A percentile compares a stretch with the other conserved stretches of the same genome.
phyloP scores from a whole-genome alignment of 2,797 vertebrate species.

The Schizopygopsis pylzovi region DNA sequence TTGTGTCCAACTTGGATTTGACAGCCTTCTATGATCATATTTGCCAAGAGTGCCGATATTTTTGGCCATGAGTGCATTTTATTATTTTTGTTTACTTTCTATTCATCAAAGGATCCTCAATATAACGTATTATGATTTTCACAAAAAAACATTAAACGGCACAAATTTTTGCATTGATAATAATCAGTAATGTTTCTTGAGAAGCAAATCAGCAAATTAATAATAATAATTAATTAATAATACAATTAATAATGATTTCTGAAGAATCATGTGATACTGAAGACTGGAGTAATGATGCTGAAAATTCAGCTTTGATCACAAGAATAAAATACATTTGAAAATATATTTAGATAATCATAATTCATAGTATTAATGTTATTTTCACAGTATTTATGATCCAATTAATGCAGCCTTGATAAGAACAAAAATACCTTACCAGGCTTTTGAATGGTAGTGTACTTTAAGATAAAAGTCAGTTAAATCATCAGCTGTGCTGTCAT shows the following conservation, averaged over 20 bases:
- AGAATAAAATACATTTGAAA: neutral
- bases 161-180: neutral
- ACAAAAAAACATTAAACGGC: neutral
- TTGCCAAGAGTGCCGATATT: no score
- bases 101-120: neutral
- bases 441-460: neutral
- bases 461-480: neutral
- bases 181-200: neutral
- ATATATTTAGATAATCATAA: neutral
- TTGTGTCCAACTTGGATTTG: no score
- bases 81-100: no score
- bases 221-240: no score
- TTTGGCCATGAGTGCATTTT: no score
- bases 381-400: neutral
- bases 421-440: neutral
- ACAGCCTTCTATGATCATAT: no score
- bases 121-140: neutral
- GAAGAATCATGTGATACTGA: neutral
- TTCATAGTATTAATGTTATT: neutral
- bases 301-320: neutral
- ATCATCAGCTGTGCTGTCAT: neutral
- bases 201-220: neutral
- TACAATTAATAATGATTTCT: neutral
- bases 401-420: neutral
- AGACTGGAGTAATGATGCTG: neutral